Evolutionary conservation across 2,888 invertebrate genomes (phyloP).

Genomic region (Micoletzkya japonica): DNA sequence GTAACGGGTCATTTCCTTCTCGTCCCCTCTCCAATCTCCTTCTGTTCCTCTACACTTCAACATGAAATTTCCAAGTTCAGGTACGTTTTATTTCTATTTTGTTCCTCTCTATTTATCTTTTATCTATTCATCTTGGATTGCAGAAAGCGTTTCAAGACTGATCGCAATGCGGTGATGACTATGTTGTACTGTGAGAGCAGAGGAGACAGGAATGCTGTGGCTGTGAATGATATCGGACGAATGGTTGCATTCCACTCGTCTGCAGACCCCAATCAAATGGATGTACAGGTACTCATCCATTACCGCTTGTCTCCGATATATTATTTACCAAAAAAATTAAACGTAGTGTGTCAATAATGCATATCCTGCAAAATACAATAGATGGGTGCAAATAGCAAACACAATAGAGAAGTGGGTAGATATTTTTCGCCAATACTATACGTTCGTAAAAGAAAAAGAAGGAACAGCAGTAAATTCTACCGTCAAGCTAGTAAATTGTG

Average conservation of each 20-base stretch:
- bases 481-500: too few relatives aligned
- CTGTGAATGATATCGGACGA: slow-evolving; percentile 4
- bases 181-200: slow-evolving; percentile 13
- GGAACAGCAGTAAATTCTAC: too few relatives aligned
- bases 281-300: not conserved
- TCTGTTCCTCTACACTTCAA: not conserved
- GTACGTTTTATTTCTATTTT: not conserved
- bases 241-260: slow-evolving; percentile 22
- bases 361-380: not conserved
- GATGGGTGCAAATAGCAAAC: not conserved
- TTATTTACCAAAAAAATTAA: not conserved
- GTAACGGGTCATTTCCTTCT: slow-evolving; percentile 20
- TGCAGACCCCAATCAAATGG: slow-evolving; percentile 8
- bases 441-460: too few relatives aligned
- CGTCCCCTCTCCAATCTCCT: slow-evolving; percentile 19
- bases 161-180: slow-evolving; percentile 18
- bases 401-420: too few relatives aligned
- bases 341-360: not conserved
- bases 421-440: too few relatives aligned
- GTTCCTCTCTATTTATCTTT: not conserved
- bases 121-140: not conserved
- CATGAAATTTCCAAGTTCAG: slow-evolving; percentile 8
- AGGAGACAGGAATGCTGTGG: not conserved
- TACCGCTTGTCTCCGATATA: not conserved
- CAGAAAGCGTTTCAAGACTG: slow-evolving; percentile 21